Evolutionary conservation across 2,113 vertebrate genomes (phyloP).

Genomic region (Calypte anna): DNA sequence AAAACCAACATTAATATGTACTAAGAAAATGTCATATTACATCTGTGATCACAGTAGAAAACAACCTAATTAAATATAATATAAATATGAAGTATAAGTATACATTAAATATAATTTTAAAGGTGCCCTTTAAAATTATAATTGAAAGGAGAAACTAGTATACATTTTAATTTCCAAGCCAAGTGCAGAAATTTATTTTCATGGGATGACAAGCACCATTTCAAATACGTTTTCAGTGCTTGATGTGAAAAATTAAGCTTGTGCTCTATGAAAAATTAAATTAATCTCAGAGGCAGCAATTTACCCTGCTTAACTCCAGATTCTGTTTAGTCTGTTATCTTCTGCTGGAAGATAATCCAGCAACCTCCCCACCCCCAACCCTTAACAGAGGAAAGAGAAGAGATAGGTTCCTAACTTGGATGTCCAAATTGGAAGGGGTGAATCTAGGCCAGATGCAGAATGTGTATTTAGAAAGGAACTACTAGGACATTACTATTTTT

Average conservation of each 20-base stretch:
- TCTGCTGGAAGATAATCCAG: neutral
- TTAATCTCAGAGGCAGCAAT: neutral
- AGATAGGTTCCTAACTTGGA: neutral
- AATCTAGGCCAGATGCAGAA: neutral
- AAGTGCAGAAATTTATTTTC: neutral
- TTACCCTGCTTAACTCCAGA: neutral
- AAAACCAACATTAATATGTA: neutral
- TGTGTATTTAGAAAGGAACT: neutral
- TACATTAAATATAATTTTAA: too few relatives aligned
- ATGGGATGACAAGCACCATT: neutral
- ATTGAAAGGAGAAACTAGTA: rapidly evolving
- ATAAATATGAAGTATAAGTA: too few relatives aligned
- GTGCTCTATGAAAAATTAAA: neutral
- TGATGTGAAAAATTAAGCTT: too few relatives aligned
- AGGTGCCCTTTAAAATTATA: neutral
- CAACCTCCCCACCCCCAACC: too few relatives aligned
- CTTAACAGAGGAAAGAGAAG: neutral
- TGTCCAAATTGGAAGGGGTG: neutral
- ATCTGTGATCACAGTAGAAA: rapidly evolving
- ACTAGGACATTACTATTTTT: neutral
- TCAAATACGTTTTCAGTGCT: neutral
- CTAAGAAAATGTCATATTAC: neutral
- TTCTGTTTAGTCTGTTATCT: neutral
- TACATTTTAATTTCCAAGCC: neutral
- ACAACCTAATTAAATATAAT: neutral